A percentile compares a stretch with the other conserved stretches of the same genome.
Evolutionary conservation across 2,797 vertebrate species (phyloP).

Genomic region (Tenualosa thibaudeaui): DNA sequence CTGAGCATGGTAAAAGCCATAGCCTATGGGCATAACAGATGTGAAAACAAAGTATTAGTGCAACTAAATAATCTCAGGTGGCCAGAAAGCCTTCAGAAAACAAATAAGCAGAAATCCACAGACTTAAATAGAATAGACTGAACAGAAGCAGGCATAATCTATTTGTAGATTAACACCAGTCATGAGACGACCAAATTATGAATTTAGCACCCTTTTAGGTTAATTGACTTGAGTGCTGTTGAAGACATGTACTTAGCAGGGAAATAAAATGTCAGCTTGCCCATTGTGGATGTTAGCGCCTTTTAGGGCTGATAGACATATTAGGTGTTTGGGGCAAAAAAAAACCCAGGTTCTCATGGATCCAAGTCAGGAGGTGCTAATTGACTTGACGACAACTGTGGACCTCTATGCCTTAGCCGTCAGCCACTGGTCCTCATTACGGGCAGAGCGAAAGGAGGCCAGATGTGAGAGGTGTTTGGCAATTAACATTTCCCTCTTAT

Average conservation of each 20-base stretch:
- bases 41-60: neutral
- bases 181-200: too few species aligned
- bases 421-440: neutral
- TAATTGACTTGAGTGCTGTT: neutral
- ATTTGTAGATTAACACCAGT: neutral
- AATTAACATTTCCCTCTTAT: slow-evolving; percentile 50
- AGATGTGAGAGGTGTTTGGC: slow-evolving; percentile 32
- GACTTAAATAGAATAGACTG: neutral
- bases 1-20: neutral
- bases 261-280: neutral
- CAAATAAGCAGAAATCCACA: neutral
- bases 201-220: neutral
- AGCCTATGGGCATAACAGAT: neutral
- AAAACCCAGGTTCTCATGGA: neutral
- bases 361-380: neutral
- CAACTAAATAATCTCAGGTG: neutral
- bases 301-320: neutral
- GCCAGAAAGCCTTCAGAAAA: neutral
- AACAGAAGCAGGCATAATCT: neutral
- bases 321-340: neutral
- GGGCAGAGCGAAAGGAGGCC: neutral
- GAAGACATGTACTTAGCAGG: too few species aligned
- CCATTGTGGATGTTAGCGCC: neutral
- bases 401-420: neutral
- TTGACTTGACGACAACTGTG: neutral